A percentile compares a stretch with the other conserved stretches of the same genome.
These are phyloP conservation scores for Amblyjoppa proteus DNA, from an alignment of 2,888 invertebrate species.

Conservation along the genomic window DNA sequence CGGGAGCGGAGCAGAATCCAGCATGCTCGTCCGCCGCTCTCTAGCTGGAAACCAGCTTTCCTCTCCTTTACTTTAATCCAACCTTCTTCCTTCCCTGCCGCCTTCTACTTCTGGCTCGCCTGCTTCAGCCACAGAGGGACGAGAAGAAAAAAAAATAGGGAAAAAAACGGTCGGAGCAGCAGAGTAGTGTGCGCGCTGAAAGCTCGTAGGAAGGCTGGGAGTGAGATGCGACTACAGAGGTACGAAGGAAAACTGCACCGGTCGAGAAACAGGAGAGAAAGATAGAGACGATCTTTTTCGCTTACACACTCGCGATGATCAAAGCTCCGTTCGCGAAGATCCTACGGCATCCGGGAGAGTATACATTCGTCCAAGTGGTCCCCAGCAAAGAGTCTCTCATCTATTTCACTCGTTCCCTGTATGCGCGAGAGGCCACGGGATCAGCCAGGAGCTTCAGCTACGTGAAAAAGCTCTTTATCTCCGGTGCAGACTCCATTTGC, in stretches of 20 bases:
- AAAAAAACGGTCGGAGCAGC: constrained; percentile 38
- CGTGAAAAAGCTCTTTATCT: constrained; percentile 70
- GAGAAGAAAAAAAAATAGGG: constrained; percentile 25
- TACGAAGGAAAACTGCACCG: constrained; percentile 32
- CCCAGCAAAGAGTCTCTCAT: constrained; percentile 34
- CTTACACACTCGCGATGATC: constrained; percentile 66
- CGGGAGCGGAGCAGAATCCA: constrained; percentile 69
- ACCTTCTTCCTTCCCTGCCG: constrained; percentile 69
- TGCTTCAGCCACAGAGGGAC: constrained; percentile 35
- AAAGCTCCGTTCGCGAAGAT: constrained; percentile 62
- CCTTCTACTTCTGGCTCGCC: constrained; percentile 35
- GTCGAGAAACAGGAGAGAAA: constrained; percentile 28
- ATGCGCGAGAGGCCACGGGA: background rate
- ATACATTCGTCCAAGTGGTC: constrained; percentile 66
- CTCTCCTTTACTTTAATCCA: constrained; percentile 74
- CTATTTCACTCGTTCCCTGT: constrained; percentile 33
- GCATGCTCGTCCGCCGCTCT: constrained; percentile 69
- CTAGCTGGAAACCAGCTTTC: constrained; percentile 74
- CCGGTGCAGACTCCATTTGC: constrained; percentile 63
- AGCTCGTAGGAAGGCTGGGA: constrained; percentile 33
- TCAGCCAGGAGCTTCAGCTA: constrained; percentile 39
- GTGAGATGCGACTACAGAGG: background rate
- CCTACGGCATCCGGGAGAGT: constrained; percentile 36
- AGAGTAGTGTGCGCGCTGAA: constrained; percentile 19
- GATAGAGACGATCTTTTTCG: constrained; percentile 37